A percentile compares a stretch with the other conserved stretches of the same genome.
These are phyloP conservation scores for Hycleus cichorii DNA, from an alignment of 1,140 invertebrate genomes.

Conservation along the genomic window DNA sequence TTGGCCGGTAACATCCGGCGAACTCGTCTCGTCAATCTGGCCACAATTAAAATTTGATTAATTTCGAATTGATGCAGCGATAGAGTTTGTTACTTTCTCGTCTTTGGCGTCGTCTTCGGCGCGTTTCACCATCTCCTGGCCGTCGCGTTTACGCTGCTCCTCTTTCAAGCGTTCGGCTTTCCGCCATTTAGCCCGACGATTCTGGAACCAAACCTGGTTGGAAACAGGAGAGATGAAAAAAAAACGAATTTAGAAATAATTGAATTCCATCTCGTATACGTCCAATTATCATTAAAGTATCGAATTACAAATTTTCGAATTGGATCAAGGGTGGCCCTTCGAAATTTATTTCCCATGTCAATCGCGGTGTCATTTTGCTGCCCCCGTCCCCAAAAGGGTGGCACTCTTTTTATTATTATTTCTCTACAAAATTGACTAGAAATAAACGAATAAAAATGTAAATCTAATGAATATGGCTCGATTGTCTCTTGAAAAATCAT, in stretches of 20 bases:
- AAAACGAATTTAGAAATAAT: slow-evolving; percentile 4
- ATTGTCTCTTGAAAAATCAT: no score
- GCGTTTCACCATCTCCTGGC: slow-evolving; percentile 52
- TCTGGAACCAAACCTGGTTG: slow-evolving; percentile 88
- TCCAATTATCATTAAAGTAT: slow-evolving; percentile 7
- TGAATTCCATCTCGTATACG: not conserved
- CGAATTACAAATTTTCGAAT: slow-evolving; percentile 7
- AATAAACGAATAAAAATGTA: no score
- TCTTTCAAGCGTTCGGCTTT: slow-evolving; percentile 87
- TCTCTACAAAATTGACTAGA: no score
- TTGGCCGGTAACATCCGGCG: slow-evolving; percentile 26
- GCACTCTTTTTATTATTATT: slow-evolving; percentile 11
- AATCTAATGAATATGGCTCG: no score
- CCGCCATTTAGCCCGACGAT: slow-evolving; percentile 86
- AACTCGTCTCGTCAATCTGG: slow-evolving; percentile 11
- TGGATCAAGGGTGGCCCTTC: not conserved
- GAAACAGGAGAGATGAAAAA: slow-evolving; percentile 18
- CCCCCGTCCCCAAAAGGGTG: not conserved
- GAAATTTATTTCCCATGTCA: slow-evolving; percentile 12
- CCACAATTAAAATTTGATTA: no score
- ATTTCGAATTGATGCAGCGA: not conserved
- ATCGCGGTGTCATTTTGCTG: slow-evolving; percentile 11
- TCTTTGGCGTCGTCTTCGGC: slow-evolving; percentile 44
- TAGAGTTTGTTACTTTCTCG: slow-evolving; percentile 37
- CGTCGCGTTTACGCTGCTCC: slow-evolving; percentile 77